A percentile compares a stretch with the other conserved stretches of the same genome.
phyloP scores from a whole-genome alignment of 2,113 vertebrate genomes.

The Hippocampus abdominalis region DNA sequence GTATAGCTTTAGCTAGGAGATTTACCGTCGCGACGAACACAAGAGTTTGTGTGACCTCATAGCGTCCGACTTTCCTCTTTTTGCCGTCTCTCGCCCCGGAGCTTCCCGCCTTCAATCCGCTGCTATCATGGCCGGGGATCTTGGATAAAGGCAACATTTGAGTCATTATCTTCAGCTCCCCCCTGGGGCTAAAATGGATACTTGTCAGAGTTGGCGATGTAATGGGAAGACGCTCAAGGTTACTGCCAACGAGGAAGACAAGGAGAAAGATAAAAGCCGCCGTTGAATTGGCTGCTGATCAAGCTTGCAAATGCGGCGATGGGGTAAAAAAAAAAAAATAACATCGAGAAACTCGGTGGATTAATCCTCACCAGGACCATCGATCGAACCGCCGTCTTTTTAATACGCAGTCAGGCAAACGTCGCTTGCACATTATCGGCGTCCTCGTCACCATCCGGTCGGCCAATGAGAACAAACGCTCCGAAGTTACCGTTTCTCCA shows the following conservation, averaged over 20 bases:
- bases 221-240: slow-evolving; percentile 65
- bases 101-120: slow-evolving; percentile 33
- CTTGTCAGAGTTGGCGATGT: slow-evolving; percentile 50
- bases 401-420: background rate
- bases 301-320: slow-evolving; percentile 2
- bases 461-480: slow-evolving; percentile 6
- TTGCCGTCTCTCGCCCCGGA: slow-evolving; percentile 35
- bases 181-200: slow-evolving; percentile 43
- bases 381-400: background rate
- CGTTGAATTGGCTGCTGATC: slow-evolving; percentile 27
- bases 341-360: background rate
- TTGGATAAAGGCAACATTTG: slow-evolving; percentile 62
- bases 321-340: background rate
- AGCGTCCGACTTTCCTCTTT: slow-evolving; percentile 47
- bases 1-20: background rate
- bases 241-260: slow-evolving; percentile 23
- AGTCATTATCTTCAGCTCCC: slow-evolving; percentile 66
- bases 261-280: slow-evolving; percentile 23
- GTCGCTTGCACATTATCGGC: slow-evolving; percentile 1
- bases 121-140: slow-evolving; percentile 64
- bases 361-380: background rate
- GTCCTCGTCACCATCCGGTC: background rate
- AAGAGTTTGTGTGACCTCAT: slow-evolving; percentile 39
- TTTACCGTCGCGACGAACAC: background rate
- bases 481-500: background rate